These are phyloP conservation scores for Acanthaster planci DNA, from an alignment of 35 echinoderm and acorn worm genomes.

Conservation along the genomic window DNA sequence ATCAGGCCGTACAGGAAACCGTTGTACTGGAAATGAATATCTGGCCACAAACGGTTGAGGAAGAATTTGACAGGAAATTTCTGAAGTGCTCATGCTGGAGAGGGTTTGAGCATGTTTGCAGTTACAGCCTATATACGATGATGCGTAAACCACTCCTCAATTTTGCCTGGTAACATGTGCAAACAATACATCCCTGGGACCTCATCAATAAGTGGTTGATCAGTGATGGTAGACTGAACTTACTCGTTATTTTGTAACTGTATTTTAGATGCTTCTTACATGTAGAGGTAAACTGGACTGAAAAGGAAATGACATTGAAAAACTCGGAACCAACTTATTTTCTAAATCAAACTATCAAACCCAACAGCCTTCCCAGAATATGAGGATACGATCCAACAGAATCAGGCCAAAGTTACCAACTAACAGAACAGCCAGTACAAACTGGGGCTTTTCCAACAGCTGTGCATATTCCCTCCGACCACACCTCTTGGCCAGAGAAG, in stretches of 20 bases:
- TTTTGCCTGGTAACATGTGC: background rate
- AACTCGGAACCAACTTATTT: too few species aligned
- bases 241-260: too few species aligned
- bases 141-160: background rate
- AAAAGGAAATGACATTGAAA: too few species aligned
- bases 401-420: conserved; percentile 77
- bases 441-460: conserved; percentile 46
- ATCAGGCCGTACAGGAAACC: conserved; percentile 92
- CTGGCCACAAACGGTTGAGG: conserved; percentile 32
- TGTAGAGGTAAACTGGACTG: too few species aligned
- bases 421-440: conserved; percentile 68
- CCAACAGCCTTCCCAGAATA: too few species aligned
- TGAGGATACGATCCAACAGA: conserved; percentile 98
- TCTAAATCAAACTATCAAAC: too few species aligned
- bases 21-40: conserved; percentile 99
- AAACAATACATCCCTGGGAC: background rate
- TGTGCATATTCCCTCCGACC: background rate
- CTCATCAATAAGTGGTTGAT: too few species aligned
- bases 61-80: conserved; percentile 24
- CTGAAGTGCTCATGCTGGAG: too few species aligned
- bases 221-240: too few species aligned
- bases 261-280: too few species aligned
- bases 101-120: background rate
- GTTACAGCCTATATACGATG: background rate
- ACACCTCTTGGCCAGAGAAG: background rate